Evolutionary conservation across 2,888 invertebrate genomes (phyloP).

Genomic region (Pristionchus exspectatus): DNA sequence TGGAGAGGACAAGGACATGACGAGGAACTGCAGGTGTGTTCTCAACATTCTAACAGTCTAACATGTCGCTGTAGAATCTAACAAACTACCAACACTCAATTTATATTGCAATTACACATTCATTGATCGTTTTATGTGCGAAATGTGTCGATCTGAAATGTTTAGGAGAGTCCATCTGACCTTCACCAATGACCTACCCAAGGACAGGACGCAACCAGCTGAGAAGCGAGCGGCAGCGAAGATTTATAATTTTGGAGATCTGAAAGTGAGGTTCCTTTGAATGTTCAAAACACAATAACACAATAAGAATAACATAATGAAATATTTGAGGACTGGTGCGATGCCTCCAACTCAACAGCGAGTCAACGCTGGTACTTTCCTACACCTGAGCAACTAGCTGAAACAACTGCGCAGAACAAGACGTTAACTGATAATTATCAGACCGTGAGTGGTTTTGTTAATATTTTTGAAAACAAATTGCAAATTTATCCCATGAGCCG

Average conservation of each 20-base stretch:
- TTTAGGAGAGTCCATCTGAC: not conserved
- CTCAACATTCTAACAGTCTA: too few species aligned
- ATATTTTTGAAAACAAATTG: too few species aligned
- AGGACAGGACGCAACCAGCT: not conserved
- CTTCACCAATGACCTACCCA: slow-evolving; percentile 2
- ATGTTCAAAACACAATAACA: not conserved
- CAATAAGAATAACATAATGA: not conserved
- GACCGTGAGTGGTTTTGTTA: not conserved
- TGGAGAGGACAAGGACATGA: slow-evolving; percentile 44
- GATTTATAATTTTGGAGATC: slow-evolving; percentile 30
- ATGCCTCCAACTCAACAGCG: not conserved
- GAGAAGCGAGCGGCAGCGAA: not conserved
- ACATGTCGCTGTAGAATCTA: too few species aligned
- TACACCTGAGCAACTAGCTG: not conserved
- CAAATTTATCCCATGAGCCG: too few species aligned
- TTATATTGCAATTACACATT: too few species aligned
- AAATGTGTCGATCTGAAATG: too few species aligned
- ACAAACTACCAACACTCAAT: too few species aligned
- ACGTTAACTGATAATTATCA: slow-evolving; percentile 7
- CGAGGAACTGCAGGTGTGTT: slow-evolving; percentile 35
- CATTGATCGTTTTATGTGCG: too few species aligned
- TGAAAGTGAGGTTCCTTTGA: not conserved
- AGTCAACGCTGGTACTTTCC: slow-evolving; percentile 26
- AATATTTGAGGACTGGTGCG: slow-evolving; percentile 45
- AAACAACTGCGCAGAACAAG: not conserved